phyloP scores from a whole-genome alignment of 2,888 invertebrate genomes.

The Cosmia pyralina region DNA sequence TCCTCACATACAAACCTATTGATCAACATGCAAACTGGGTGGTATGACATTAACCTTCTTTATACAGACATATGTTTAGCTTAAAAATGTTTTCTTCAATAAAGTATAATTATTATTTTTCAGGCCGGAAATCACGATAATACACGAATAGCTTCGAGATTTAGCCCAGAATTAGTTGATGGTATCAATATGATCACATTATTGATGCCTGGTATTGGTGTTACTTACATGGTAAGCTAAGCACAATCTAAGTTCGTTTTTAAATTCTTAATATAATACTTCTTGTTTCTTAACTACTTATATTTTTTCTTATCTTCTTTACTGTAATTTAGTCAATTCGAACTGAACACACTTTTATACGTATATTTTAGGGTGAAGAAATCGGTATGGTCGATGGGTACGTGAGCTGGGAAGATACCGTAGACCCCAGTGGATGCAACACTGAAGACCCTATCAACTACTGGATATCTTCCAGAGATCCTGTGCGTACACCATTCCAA shows the following conservation, averaged over 20 bases:
- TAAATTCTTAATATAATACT: too few relatives aligned
- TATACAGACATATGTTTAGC: background rate
- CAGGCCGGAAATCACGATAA: conserved; percentile 95
- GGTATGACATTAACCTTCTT: conserved; percentile 84
- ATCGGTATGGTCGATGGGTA: conserved; percentile 92
- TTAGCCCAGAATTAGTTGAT: conserved; percentile 92
- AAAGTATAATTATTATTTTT: conserved; percentile 1
- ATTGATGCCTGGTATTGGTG: conserved; percentile 95
- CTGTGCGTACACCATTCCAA: conserved; percentile 95
- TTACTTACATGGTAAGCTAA: conserved; percentile 94
- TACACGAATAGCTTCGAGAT: conserved; percentile 92
- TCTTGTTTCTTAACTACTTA: too few relatives aligned
- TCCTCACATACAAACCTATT: conserved; percentile 91
- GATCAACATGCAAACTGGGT: conserved; percentile 93
- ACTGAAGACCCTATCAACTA: conserved; percentile 90
- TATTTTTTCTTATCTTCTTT: too few relatives aligned
- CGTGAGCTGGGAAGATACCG: conserved; percentile 90
- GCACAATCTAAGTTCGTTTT: conserved; percentile 17
- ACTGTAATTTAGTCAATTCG: too few relatives aligned
- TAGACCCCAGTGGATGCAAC: conserved; percentile 90
- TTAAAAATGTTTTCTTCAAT: too few relatives aligned
- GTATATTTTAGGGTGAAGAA: conserved; percentile 92
- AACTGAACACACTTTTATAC: too few relatives aligned
- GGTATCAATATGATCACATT: conserved; percentile 95
- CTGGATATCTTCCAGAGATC: conserved; percentile 91